Evolutionary conservation across 2,113 vertebrate species (phyloP).

Genomic region (Albula goreensis): DNA sequence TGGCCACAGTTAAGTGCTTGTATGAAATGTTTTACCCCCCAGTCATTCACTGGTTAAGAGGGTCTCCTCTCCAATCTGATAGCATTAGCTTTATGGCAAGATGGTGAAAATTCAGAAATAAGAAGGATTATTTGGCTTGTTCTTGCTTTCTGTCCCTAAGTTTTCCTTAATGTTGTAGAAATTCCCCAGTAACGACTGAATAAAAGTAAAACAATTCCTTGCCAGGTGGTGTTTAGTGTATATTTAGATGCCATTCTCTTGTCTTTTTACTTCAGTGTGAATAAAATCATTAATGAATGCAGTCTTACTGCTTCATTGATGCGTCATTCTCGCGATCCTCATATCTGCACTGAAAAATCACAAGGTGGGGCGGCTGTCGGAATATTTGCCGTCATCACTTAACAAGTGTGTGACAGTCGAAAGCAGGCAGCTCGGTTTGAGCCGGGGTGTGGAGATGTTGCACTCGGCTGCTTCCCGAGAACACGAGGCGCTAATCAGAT

Average conservation of each 20-base stretch:
- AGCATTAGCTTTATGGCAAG: background rate
- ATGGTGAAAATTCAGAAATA: background rate
- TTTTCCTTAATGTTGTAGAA: background rate
- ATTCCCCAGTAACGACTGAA: background rate
- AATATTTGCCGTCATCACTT: background rate
- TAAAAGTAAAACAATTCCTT: background rate
- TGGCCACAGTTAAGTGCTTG: background rate
- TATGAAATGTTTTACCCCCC: background rate
- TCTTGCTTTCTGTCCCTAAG: background rate
- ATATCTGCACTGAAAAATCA: background rate
- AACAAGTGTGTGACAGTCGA: background rate
- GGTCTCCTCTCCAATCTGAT: background rate
- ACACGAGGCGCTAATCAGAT: slow-evolving; percentile 4
- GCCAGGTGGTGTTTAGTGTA: background rate
- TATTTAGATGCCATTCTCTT: background rate
- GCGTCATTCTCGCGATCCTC: background rate
- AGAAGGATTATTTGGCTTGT: background rate
- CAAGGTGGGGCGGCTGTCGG: background rate
- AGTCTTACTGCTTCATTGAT: background rate
- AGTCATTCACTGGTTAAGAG: no score
- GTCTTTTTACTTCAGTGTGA: background rate
- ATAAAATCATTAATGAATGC: background rate
- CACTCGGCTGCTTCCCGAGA: background rate
- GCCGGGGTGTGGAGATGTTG: background rate
- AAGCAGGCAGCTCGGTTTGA: background rate